phyloP scores from a whole-genome alignment of 2,888 invertebrate genomes.

The Chalcosyrphus nemorum region DNA sequence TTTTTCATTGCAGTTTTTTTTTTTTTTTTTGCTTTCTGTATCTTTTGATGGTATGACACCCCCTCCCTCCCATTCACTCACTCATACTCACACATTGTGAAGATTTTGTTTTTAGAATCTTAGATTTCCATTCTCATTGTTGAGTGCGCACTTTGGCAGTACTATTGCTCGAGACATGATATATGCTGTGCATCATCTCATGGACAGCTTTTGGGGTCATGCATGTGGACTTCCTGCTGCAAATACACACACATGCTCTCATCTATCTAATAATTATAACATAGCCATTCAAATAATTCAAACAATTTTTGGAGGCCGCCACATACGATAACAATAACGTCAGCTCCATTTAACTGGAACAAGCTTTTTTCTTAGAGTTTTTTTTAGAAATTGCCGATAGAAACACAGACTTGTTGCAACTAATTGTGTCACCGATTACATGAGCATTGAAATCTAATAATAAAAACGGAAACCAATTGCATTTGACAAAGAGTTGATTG shows the following conservation, averaged over 20 bases:
- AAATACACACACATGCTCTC: background rate
- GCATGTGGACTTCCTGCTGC: conserved; percentile 56
- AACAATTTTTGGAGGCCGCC: conserved; percentile 46
- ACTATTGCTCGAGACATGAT: background rate
- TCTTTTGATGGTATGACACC: conserved; percentile 2
- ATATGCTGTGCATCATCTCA: conserved; percentile 29
- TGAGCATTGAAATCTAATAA: conserved; percentile 5
- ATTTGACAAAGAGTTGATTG: conserved; percentile 18
- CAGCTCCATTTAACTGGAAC: conserved; percentile 23
- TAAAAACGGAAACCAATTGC: conserved; percentile 32
- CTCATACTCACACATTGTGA: background rate
- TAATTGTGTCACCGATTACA: conserved; percentile 5
- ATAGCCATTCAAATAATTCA: background rate
- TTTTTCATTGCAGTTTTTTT: conserved; percentile 10
- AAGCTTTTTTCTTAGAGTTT: conserved; percentile 3
- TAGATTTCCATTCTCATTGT: conserved; percentile 36
- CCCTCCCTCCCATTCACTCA: conserved; percentile 1
- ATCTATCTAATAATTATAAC: conserved; percentile 50
- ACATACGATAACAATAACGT: conserved; percentile 4
- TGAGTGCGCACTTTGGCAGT: conserved; percentile 24
- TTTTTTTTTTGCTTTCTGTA: background rate
- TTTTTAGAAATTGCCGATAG: background rate
- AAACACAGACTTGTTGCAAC: background rate
- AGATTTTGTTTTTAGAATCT: conserved; percentile 34
- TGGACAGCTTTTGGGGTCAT: conserved; percentile 58